Percentiles rank a stretch among this genome's conserved stretches.
Conservation (phyloP, 1,140 invertebrate genomes). For the Copidosoma floridanum region DNA sequence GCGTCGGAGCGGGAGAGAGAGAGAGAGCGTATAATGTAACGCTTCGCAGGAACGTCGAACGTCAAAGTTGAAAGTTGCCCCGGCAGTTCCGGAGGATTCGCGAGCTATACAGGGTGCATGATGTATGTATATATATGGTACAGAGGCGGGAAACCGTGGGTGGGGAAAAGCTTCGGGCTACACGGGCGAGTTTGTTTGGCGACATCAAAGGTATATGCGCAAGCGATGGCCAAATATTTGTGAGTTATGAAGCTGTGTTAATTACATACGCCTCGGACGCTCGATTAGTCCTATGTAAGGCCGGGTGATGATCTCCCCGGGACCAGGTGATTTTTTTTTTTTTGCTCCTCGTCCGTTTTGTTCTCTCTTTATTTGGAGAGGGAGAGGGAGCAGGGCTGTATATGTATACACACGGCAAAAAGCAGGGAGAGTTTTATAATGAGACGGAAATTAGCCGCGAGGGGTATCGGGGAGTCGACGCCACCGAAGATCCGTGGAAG, state of each 20-base stretch:
- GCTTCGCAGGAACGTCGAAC: slow-evolving; percentile 9
- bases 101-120: not conserved
- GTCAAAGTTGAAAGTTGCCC: slow-evolving; percentile 18
- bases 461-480: no score
- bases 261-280: no score
- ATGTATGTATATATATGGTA: not conserved
- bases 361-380: no score
- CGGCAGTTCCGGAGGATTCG: not conserved
- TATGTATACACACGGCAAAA: slow-evolving; percentile 5
- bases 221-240: slow-evolving; percentile 20
- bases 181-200: slow-evolving; percentile 1
- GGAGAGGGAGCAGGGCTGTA: not conserved
- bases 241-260: slow-evolving; percentile 16
- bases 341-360: no score
- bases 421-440: no score
- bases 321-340: no score
- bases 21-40: slow-evolving; percentile 17
- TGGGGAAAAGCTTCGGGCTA: not conserved
- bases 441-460: no score
- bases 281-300: no score
- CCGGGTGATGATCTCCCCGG: no score
- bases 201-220: slow-evolving; percentile 1
- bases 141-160: not conserved
- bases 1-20: not conserved
- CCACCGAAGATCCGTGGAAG: no score